Evolutionary conservation across 1,140 invertebrate genomes (phyloP).

Genomic region (Lordiphosa collinella): DNA sequence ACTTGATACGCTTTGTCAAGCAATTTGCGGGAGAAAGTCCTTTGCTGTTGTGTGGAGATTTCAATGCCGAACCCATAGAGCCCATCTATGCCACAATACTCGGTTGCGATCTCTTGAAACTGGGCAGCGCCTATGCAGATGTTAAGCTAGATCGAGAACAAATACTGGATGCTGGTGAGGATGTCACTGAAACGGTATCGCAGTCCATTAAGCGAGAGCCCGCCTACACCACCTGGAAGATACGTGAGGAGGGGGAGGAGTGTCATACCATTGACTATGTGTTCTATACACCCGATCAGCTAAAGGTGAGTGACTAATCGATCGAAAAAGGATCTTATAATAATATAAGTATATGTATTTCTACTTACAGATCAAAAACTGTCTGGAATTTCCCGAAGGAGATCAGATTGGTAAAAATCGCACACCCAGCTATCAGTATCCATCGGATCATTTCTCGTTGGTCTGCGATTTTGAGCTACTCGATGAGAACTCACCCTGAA

Average conservation of each 20-base stretch:
- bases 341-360: no score
- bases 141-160: constrained; percentile 56
- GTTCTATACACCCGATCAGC: constrained; percentile 83
- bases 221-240: constrained; percentile 89
- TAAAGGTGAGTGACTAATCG: constrained; percentile 80
- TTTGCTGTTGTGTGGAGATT: constrained; percentile 87
- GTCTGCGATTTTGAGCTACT: constrained; percentile 84
- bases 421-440: constrained; percentile 86
- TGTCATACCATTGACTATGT: constrained; percentile 91
- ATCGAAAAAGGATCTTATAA: no score
- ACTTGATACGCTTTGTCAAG: constrained; percentile 84
- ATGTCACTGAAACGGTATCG: constrained; percentile 42
- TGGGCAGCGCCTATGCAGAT: constrained; percentile 81
- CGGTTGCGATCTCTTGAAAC: constrained; percentile 77
- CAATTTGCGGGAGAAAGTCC: constrained; percentile 81
- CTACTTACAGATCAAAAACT: constrained; percentile 80
- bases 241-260: constrained; percentile 86
- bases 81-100: constrained; percentile 85
- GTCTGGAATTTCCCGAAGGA: constrained; percentile 84
- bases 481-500: constrained; percentile 10
- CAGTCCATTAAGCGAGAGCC: constrained; percentile 82
- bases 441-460: constrained; percentile 90
- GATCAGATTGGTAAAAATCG: constrained; percentile 85
- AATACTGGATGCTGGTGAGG: constrained; percentile 14
- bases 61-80: constrained; percentile 89